These are phyloP conservation scores for Meliscaeva auricollis DNA, from an alignment of 2,888 invertebrate species.

Conservation along the genomic window DNA sequence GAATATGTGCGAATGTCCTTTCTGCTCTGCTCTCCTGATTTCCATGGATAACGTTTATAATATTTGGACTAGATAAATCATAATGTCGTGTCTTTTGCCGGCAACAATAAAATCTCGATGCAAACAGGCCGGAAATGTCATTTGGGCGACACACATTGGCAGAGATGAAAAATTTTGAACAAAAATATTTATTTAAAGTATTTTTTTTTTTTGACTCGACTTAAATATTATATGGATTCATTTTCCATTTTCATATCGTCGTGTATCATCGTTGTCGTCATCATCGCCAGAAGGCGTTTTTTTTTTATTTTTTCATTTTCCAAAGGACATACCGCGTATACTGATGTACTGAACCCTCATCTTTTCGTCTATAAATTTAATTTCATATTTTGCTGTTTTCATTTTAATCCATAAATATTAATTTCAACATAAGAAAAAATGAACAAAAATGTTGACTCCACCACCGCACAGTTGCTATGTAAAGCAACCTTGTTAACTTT, in stretches of 20 bases:
- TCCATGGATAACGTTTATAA: conserved; percentile 32
- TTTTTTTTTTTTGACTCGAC: conserved; percentile 11
- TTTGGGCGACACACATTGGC: not conserved
- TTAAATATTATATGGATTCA: conserved; percentile 15
- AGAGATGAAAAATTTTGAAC: conserved; percentile 16
- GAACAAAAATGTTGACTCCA: conserved; percentile 44
- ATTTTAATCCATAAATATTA: conserved; percentile 72
- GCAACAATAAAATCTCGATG: conserved; percentile 68
- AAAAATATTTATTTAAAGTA: not conserved
- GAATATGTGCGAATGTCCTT: conserved; percentile 1
- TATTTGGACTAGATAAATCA: conserved; percentile 69
- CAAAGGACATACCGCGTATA: no score
- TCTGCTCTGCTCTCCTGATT: not conserved
- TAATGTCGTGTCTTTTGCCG: conserved; percentile 59
- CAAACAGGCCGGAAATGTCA: conserved; percentile 66
- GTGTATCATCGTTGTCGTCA: not conserved
- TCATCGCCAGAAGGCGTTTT: conserved; percentile 27
- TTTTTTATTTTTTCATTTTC: conserved; percentile 6
- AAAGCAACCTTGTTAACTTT: conserved; percentile 36
- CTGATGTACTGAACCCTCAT: not conserved
- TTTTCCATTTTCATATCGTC: not conserved
- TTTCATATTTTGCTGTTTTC: conserved; percentile 47
- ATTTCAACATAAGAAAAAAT: conserved; percentile 46
- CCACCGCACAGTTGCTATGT: conserved; percentile 16
- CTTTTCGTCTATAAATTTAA: conserved; percentile 54